phyloP scores from a whole-genome alignment of 1,140 invertebrate species.

The Trichoplusia ni region DNA sequence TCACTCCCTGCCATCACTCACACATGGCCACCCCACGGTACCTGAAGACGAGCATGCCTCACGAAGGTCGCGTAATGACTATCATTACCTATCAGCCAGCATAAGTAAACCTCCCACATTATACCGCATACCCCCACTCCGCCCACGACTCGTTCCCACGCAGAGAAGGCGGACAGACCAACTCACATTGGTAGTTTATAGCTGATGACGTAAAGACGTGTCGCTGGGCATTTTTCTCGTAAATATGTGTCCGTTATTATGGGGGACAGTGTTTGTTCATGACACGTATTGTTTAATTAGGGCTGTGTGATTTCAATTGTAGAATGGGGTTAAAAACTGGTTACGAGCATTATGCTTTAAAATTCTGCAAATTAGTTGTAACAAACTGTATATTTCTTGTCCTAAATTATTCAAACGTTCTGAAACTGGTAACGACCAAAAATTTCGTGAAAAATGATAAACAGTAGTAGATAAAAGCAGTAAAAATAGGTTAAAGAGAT shows the following conservation, averaged over 20 bases:
- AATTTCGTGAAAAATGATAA: no score
- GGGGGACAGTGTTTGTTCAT: neutral
- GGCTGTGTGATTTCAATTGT: neutral
- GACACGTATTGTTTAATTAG: slow-evolving; percentile 4
- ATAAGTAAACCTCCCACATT: slow-evolving; percentile 2
- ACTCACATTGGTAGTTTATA: slow-evolving; percentile 1
- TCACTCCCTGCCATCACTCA: neutral
- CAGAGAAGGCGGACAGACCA: neutral
- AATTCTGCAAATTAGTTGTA: no score
- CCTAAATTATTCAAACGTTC: no score
- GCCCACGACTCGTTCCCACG: neutral
- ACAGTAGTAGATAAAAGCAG: no score
- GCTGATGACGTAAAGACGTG: slow-evolving; percentile 15
- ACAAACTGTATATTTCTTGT: no score
- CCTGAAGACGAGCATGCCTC: slow-evolving; percentile 25
- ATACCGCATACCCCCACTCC: neutral
- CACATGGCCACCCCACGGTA: slow-evolving; percentile 12
- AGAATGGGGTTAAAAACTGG: neutral
- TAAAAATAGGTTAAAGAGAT: no score
- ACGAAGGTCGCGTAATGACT: slow-evolving; percentile 42
- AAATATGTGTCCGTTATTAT: slow-evolving; percentile 17
- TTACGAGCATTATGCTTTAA: no score
- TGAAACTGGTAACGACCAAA: no score
- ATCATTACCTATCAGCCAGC: slow-evolving; percentile 33
- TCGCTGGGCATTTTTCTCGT: slow-evolving; percentile 20